Percentiles rank a stretch among this genome's conserved stretches.
Evolutionary conservation across 2,888 invertebrate species (phyloP).

Genomic region (Notodonta ziczac): DNA sequence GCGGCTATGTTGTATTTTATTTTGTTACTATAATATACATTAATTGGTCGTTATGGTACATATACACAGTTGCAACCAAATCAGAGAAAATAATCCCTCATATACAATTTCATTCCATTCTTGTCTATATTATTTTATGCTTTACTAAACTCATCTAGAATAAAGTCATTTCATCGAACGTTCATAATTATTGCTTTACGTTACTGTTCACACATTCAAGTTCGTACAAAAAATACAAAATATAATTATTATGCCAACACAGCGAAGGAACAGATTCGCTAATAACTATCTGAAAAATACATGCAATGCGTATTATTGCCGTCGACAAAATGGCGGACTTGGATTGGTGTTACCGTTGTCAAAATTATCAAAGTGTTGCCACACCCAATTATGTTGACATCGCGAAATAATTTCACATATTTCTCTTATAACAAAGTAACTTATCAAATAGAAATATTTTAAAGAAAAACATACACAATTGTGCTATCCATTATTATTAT

Average conservation of each 20-base stretch:
- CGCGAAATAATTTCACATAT: constrained; percentile 16
- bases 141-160: constrained; percentile 27
- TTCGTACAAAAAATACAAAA: constrained; percentile 21
- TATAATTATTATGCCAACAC: constrained; percentile 28
- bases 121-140: too few species aligned
- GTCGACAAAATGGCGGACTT: constrained; percentile 13
- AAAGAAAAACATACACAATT: constrained; percentile 44
- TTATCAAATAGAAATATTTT: constrained; percentile 35
- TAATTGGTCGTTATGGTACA: too few species aligned
- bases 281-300: constrained; percentile 15
- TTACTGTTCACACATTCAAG: constrained; percentile 32
- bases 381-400: constrained; percentile 18
- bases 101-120: too few species aligned
- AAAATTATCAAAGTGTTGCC: constrained; percentile 17
- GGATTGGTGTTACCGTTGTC: constrained; percentile 16
- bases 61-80: too few species aligned
- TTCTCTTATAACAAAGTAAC: constrained; percentile 44
- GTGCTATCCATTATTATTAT: constrained; percentile 48
- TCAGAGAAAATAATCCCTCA: too few species aligned
- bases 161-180: constrained; percentile 29
- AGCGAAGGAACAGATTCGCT: constrained; percentile 25
- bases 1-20: not conserved
- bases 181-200: constrained; percentile 43
- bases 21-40: not conserved
- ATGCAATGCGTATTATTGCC: constrained; percentile 16